These are phyloP conservation scores for Enteromius anoplus DNA, from an alignment of 2,797 vertebrate species.

Conservation along the genomic window DNA sequence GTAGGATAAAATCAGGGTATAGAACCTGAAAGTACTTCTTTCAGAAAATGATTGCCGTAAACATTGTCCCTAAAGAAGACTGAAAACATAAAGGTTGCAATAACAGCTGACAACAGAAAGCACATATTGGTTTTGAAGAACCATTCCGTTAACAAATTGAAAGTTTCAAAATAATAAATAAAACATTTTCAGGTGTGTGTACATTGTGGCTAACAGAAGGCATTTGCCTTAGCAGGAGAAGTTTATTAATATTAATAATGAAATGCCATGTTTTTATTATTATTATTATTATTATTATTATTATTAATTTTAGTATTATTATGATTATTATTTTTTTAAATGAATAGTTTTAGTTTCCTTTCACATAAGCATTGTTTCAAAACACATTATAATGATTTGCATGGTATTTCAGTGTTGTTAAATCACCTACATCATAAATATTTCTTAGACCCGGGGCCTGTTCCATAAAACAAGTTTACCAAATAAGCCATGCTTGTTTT, in stretches of 20 bases:
- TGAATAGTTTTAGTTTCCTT: too few species aligned
- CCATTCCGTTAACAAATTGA: background rate
- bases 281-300: too few species aligned
- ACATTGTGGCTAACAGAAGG: background rate
- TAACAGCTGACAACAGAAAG: slow-evolving; percentile 1
- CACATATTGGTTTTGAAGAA: background rate
- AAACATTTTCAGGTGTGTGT: background rate
- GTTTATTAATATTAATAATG: too few species aligned
- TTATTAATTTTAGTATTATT: too few species aligned
- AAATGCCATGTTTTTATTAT: too few species aligned
- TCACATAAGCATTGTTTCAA: too few species aligned
- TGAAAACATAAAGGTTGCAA: slow-evolving; percentile 9
- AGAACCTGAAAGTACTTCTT: background rate
- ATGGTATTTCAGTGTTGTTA: too few species aligned
- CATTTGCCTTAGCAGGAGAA: background rate
- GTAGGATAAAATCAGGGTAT: background rate
- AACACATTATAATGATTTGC: too few species aligned
- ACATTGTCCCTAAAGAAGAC: background rate
- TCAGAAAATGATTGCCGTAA: slow-evolving; percentile 3
- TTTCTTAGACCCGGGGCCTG: slow-evolving; percentile 11
- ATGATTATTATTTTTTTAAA: too few species aligned
- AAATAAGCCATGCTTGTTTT: too few species aligned
- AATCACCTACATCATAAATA: too few species aligned
- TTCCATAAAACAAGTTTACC: too few species aligned
- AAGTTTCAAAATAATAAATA: background rate